Percentiles rank a stretch among this genome's conserved stretches.
Evolutionary conservation across 2,888 invertebrate species (phyloP).

Genomic region (Papilio elwesi): DNA sequence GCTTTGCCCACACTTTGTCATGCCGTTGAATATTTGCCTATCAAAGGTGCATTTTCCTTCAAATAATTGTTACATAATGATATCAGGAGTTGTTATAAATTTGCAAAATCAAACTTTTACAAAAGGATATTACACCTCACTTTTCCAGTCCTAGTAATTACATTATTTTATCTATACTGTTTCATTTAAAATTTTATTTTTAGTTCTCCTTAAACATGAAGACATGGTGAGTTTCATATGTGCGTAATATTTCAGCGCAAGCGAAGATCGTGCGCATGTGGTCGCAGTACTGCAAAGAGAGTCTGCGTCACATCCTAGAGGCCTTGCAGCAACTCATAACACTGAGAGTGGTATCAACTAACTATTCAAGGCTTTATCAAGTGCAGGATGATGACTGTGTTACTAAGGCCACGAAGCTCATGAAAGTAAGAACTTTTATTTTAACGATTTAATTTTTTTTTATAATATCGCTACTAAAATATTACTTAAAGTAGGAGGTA

Average conservation of each 20-base stretch:
- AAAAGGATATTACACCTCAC: too few species aligned
- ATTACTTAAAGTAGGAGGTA: too few species aligned
- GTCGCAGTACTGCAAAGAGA: constrained; percentile 87
- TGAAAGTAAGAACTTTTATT: constrained; percentile 86
- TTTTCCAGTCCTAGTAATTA: too few species aligned
- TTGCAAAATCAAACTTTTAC: too few species aligned
- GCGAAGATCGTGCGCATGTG: constrained; percentile 92
- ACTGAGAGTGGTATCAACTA: constrained; percentile 90
- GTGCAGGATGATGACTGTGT: constrained; percentile 94
- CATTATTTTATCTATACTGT: too few species aligned
- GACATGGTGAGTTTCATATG: too few species aligned
- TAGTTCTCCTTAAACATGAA: too few species aligned
- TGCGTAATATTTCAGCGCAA: constrained; percentile 81
- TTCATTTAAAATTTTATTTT: too few species aligned
- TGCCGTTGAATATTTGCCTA: constrained; percentile 89
- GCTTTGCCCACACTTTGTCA: constrained; percentile 91
- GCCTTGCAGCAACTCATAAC: constrained; percentile 95
- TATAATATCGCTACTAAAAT: background rate
- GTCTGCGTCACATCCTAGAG: constrained; percentile 87
- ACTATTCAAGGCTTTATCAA: constrained; percentile 88
- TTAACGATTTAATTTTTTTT: background rate
- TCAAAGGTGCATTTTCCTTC: constrained; percentile 71
- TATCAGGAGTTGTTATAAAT: background rate
- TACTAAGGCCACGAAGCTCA: constrained; percentile 92
- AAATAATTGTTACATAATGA: background rate